Base-by-base conservation (phyloP, 2,888 invertebrate genomes). In the Orgyia antiqua region DNA sequence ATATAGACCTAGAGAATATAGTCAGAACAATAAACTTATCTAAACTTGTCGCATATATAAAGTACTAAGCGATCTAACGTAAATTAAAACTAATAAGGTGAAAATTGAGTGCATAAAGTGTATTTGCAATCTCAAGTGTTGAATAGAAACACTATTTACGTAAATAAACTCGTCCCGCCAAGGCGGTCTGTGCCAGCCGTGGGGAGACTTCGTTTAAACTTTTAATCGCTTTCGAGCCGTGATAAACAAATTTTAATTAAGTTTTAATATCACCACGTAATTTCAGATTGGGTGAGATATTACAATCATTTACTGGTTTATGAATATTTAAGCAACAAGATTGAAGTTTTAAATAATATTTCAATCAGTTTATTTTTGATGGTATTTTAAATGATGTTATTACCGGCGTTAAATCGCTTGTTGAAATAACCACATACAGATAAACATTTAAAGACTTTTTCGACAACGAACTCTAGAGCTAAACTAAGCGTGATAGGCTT, bases 181-280 rank as follows among this genome's bases (percentile, higher is more conserved):
- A 78, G 77, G 78, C 78, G 67, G 74, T 67, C 72, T 65, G 68
- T 69, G 73, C 4, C 15, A 15, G 6, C 4, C 4, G 6, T 15
- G 15, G 15, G 15, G 67, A 67, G 72, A 68, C n/a, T 75, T 82
- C 83, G 79, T 82, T 84, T 82, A 82, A 84, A 86, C 68, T 84
- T 84, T 84, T 84, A 84, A 86, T 86, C 83, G 82, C 75, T 80
- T 84, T 74, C 73, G 69, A 82, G 79, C 75, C 76, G 75, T 74
- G 83, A 83, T 83, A 79, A 84, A 82, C 82, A 82, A 15, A 83
- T 83, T n/a, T 86, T 83, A 83, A 84, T 84, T 83, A 83, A 82
- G 79, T 83, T 86, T 84, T 83, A 84, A 84, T 84, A 84, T 84
- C 75, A 80, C n/a, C n/a, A n/a, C n/a, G n/a, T n/a, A n/a, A n/a